Evolutionary conservation across 2,797 vertebrate species (phyloP).

Genomic region (Hyperoplus lanceolatus): DNA sequence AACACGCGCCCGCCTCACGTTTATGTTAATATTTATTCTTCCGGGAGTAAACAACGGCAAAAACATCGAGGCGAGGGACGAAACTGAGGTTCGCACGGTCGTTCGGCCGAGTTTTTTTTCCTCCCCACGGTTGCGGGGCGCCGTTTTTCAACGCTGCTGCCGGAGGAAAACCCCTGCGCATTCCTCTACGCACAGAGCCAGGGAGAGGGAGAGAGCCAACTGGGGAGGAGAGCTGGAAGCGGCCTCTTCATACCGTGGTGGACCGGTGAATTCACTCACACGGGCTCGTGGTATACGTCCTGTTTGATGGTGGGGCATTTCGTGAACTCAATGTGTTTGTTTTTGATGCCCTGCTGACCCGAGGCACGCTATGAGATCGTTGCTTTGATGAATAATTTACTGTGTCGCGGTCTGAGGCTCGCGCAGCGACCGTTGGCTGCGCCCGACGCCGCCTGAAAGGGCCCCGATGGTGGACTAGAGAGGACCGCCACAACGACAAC

Average conservation of each 20-base stretch:
- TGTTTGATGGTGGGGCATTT: not conserved
- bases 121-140: not conserved
- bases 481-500: constrained; percentile 12
- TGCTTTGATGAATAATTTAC: constrained; percentile 82
- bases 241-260: constrained; percentile 55
- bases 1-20: constrained; percentile 62
- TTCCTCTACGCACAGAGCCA: constrained; percentile 74
- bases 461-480: constrained; percentile 75
- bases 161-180: constrained; percentile 58
- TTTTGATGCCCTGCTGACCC: constrained; percentile 35
- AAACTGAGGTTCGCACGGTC: not conserved
- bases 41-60: constrained; percentile 18
- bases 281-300: not conserved
- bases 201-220: constrained; percentile 29
- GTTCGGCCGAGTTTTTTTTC: constrained; percentile 7
- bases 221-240: constrained; percentile 51
- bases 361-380: constrained; percentile 22
- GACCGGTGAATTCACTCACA: constrained; percentile 39
- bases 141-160: constrained; percentile 10
- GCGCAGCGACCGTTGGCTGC: constrained; percentile 62
- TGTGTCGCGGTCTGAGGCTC: constrained; percentile 59
- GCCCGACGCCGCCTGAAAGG: constrained; percentile 58
- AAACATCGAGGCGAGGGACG: constrained; percentile 8
- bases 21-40: constrained; percentile 27
- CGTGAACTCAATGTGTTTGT: constrained; percentile 7